These are phyloP conservation scores for Drosophila recens DNA, from an alignment of 2,888 invertebrate species.

Conservation along the genomic window DNA sequence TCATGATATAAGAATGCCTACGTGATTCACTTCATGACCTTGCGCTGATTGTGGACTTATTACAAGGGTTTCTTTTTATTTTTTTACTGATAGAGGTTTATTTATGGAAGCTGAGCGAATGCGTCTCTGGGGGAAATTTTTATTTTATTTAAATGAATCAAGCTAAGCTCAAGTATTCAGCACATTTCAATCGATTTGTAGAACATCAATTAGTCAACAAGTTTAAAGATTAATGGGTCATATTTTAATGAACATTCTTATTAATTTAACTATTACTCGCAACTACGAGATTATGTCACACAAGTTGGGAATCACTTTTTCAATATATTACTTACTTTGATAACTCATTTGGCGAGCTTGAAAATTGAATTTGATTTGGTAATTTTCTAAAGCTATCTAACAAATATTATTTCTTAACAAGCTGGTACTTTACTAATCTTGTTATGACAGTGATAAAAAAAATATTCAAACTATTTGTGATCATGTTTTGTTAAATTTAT, in stretches of 20 bases:
- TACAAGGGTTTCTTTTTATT: constrained; percentile 11
- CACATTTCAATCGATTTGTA: not conserved
- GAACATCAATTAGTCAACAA: constrained; percentile 8
- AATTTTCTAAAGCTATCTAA: too few species aligned
- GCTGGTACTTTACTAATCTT: too few species aligned
- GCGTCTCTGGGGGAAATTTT: not conserved
- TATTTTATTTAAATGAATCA: constrained; percentile 27
- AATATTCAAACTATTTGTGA: too few species aligned
- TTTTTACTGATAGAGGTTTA: constrained; percentile 21
- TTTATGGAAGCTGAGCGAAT: constrained; percentile 31
- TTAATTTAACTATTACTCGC: too few species aligned
- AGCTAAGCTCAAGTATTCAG: constrained; percentile 2
- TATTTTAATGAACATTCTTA: too few species aligned
- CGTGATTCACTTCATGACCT: constrained; percentile 43
- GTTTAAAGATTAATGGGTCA: not conserved
- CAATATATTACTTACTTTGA: not conserved
- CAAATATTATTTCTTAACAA: too few species aligned
- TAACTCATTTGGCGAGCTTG: not conserved
- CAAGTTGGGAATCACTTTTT: not conserved
- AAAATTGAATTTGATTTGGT: not conserved
- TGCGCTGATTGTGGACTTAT: constrained; percentile 20
- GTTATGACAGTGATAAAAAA: too few species aligned
- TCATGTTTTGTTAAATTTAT: too few species aligned
- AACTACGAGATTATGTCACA: too few species aligned
- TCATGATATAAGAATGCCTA: constrained; percentile 1